Evolutionary conservation across 2,113 vertebrate species (phyloP), one percentile per base, ranked within the genome.

Genomic region (Oncorhynchus mykiss): DNA sequence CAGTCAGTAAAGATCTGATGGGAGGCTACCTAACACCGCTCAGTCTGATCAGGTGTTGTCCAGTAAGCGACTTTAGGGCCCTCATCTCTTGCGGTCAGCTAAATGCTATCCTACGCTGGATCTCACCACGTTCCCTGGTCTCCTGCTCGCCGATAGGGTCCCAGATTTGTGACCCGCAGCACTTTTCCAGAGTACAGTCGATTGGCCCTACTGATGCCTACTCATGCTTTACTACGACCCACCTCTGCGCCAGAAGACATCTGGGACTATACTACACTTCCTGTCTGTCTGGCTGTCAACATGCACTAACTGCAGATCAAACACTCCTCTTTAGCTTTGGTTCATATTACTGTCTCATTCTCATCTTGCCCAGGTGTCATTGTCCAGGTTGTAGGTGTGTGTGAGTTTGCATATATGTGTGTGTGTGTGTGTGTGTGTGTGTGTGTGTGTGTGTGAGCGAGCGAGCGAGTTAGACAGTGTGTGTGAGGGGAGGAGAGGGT

Each of bases 11-110:
- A 89, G 89, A 91, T 92, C 88, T 72, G 89, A 91, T 88, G 85
- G 87, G 90, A 90, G 91, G 91, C 90, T 90, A 91, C 89, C 90
- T 82, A 91, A 91, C 90, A 90, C 93, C 90, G 90, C 88, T 87
- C 84, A 84, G 90, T 91, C 88, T 92, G 92, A 94, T 94, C 93
- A 87, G 90, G 91, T 94, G 92, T 93, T 94, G 92, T 90, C 77
- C 91, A 94, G 87, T 93, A 92, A 93, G 93, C 93, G 45, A 80
- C 85, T 92, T 90, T 87, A 87, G 73, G 13, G 85, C 73, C 80
- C 86, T 82, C 82, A 89, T 92, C 92, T 92, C 90, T 88, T 80
- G 84, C 88, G 92, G 90, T 94, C 93, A 93, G 92, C 91, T 93
- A 92, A 93, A 92, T 93, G 92, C 90, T 92, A 91, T 93, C 92